Conservation (phyloP, 2,797 vertebrate species). For the Amazonetta brasiliensis region DNA sequence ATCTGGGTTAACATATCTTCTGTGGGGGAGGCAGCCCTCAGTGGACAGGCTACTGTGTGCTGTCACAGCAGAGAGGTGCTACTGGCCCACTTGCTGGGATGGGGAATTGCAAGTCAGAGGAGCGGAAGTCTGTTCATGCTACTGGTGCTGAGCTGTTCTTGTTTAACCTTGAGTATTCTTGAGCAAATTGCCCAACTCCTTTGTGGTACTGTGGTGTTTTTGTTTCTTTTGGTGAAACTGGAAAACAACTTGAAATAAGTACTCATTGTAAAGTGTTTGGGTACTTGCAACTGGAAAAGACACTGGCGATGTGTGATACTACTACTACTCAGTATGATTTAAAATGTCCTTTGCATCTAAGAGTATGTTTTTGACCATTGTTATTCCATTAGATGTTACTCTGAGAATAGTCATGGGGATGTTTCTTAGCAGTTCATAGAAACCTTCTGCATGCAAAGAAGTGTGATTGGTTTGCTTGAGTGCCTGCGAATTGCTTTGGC, state of each 20-base stretch:
- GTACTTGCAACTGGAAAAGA: neutral
- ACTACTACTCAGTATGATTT: neutral
- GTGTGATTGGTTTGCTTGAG: conserved; percentile 12
- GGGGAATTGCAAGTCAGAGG: neutral
- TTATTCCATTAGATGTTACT: neutral
- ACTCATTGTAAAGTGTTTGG: neutral
- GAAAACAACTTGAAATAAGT: neutral
- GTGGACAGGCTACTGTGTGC: neutral
- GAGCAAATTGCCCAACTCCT: neutral
- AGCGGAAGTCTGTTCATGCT: neutral
- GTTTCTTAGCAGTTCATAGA: neutral
- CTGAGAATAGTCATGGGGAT: neutral
- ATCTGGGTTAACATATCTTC: neutral
- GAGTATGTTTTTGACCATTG: neutral
- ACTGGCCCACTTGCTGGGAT: neutral
- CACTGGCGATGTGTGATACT: neutral
- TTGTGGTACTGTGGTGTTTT: neutral
- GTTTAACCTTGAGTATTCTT: neutral
- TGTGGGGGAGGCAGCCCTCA: neutral
- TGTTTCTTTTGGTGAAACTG: neutral
- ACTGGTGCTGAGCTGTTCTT: neutral
- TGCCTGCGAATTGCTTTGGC: conserved; percentile 18
- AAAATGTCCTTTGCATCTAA: neutral
- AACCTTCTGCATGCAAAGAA: neutral
- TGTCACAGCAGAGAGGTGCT: neutral